Evolutionary conservation across 2,888 invertebrate species (phyloP), one percentile per base, ranked within the genome.

Genomic region (Tillus elongatus): DNA sequence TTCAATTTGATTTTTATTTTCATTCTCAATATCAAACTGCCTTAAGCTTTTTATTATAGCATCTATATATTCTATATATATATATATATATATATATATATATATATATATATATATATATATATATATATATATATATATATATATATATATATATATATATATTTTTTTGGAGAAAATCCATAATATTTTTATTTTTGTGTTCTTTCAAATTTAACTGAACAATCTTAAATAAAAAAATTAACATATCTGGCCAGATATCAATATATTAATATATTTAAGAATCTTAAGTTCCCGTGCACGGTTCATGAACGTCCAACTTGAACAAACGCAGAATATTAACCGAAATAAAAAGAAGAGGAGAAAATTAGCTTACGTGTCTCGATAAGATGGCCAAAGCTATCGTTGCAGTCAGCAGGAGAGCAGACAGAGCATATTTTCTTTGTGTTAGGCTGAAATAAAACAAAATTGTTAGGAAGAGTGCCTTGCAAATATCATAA

Each of bases 361-460:
- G n/a, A n/a, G n/a, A n/a, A n/a, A n/a, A n/a, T n/a, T n/a, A n/a
- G n/a, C 77, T 73, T 64, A 82, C 82, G 61, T 81, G 78, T 63
- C 81, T 68, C 11, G 79, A 74, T 35, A 82, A 67, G 45, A 77
- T 68, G 26, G 74, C 71, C 38, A 79, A 61, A 1, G 75, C 70
- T 19, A 77, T 57, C 4, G 73, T 71, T 2, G 69, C 70, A 13
- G 70, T 67, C 30, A 78, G 42, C 9, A 79, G 58, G 13, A 74
- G 65, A 1, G 63, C 64, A 2, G 71, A 70, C 3, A 74, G 57
- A 1, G 68, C 66, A 50, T 68, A 70, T 56, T 69, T 72, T 39
- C 63, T 64, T 44, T 63, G 62, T 2, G 60, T 59, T 35, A 62
- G 46, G 40, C 65, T 66, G 46, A 44, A 61, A 62, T 15, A 42